These are phyloP conservation scores for Artemia sinica DNA, from an alignment of 2,888 invertebrate genomes.

Conservation along the genomic window DNA sequence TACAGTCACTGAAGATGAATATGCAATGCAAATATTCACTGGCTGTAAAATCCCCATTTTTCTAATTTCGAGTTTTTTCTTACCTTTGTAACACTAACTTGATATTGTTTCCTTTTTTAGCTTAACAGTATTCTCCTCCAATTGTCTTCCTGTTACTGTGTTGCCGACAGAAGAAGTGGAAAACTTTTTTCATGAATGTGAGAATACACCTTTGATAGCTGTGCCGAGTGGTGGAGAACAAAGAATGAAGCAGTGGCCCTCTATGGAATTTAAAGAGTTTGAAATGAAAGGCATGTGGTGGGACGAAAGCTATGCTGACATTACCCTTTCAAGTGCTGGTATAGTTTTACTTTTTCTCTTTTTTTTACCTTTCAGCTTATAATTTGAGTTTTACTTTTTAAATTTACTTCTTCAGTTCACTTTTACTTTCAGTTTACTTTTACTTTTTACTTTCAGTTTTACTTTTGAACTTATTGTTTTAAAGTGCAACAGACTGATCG, in stretches of 20 bases:
- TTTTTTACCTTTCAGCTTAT: no score
- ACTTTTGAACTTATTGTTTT: no score
- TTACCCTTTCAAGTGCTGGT: slow-evolving; percentile 67
- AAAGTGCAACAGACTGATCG: no score
- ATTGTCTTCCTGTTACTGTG: slow-evolving; percentile 56
- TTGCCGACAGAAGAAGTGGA: slow-evolving; percentile 49
- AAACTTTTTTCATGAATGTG: slow-evolving; percentile 47
- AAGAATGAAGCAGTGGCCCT: slow-evolving; percentile 53
- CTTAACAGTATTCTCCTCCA: slow-evolving; percentile 61
- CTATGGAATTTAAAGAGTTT: slow-evolving; percentile 41
- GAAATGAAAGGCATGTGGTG: slow-evolving; percentile 38
- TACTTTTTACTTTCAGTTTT: no score
- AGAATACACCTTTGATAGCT: slow-evolving; percentile 51
- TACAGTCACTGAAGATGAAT: no score
- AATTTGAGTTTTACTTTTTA: no score
- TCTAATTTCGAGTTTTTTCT: no score
- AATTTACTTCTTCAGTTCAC: no score
- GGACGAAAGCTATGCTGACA: slow-evolving; percentile 44
- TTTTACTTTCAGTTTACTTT: no score
- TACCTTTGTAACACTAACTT: no score
- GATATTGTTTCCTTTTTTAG: slow-evolving; percentile 35
- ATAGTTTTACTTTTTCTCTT: slow-evolving; percentile 24
- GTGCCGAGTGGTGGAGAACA: slow-evolving; percentile 47
- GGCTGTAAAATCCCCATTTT: no score
- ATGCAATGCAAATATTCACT: no score